phyloP scores from a whole-genome alignment of 1,140 invertebrate species.

The Drosophila leontia region DNA sequence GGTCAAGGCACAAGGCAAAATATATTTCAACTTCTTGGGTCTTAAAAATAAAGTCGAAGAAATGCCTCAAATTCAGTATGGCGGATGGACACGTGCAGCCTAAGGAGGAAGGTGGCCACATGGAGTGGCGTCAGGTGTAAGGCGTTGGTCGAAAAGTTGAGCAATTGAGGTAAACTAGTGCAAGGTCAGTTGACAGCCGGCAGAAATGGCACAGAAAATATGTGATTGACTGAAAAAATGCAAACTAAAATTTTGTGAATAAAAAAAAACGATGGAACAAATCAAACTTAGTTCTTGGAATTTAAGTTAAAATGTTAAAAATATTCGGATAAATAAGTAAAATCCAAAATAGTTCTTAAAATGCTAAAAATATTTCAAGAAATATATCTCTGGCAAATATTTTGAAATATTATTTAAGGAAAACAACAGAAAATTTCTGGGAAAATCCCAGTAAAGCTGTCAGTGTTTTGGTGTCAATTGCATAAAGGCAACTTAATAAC shows the following conservation, averaged over 20 bases:
- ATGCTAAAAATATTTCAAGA: no score
- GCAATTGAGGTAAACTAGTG: conserved; percentile 32
- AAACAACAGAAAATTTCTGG: not conserved
- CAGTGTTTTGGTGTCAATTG: not conserved
- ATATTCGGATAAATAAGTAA: no score
- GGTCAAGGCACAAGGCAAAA: conserved; percentile 61
- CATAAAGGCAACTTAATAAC: not conserved
- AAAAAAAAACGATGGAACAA: not conserved
- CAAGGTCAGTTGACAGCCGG: conserved; percentile 31
- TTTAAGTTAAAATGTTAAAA: not conserved
- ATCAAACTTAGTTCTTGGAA: not conserved
- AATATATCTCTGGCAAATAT: not conserved
- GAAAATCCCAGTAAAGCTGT: not conserved
- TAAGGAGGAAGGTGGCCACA: not conserved
- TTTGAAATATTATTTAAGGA: not conserved
- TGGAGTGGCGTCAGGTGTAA: conserved; percentile 20
- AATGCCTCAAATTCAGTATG: conserved; percentile 25
- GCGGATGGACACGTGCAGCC: conserved; percentile 10
- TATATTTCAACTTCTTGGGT: conserved; percentile 29
- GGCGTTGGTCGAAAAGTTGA: conserved; percentile 21
- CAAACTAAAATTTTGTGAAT: not conserved
- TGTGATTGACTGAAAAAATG: conserved; percentile 9
- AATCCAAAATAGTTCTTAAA: no score
- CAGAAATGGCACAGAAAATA: not conserved
- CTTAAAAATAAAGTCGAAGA: conserved; percentile 32